Evolutionary conservation across 2,797 vertebrate genomes (phyloP), one percentile per base, ranked within the genome.

Genomic region (Scleropages formosus): DNA sequence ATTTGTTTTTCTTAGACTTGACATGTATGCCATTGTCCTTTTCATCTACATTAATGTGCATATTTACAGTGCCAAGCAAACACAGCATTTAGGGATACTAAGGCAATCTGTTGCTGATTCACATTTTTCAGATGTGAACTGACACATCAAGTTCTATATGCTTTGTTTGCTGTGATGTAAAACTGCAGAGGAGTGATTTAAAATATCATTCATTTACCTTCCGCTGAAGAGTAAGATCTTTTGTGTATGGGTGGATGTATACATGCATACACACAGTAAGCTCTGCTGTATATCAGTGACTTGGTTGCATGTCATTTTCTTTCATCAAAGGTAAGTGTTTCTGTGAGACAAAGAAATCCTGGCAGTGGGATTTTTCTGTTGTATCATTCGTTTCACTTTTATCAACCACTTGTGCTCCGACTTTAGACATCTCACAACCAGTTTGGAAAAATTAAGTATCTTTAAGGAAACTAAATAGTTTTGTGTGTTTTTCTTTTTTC

Each of bases 241-340:
- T 16, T 13, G 49, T 53, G 22, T 27, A 31, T 27, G 2, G 12
- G 24, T 26, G 47, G 18, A 46, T 24, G 15, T 13, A 9, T 56
- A 22, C n/a, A 18, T 69, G n/a, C 49, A 16, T 9, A 53, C 16
- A 49, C n/a, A 18, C 65, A 10, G 2, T 56, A 20, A n/a, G 58
- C 12, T 51, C 16, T 18, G 59, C 9, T n/a, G 59, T 61, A n/a
- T n/a, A 59, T 61, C 18, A 46, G 44, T 31, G 49, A 26, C 20
- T 58, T 60, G 15, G n/a, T 22, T 74, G 12, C 8, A 56, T 51
- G 26, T 6, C 31, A n/a, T 51, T 73, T 76, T 78, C 26, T 80
- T 85, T 88, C 84, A 64, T 64, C 63, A 74, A 84, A 89, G 90
- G 90, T 92, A 92, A 91, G 90, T 91, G n/a, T 76, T 72, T 63